Base-by-base conservation (phyloP, 2,888 invertebrate genomes). In the Onchidella celtica region DNA sequence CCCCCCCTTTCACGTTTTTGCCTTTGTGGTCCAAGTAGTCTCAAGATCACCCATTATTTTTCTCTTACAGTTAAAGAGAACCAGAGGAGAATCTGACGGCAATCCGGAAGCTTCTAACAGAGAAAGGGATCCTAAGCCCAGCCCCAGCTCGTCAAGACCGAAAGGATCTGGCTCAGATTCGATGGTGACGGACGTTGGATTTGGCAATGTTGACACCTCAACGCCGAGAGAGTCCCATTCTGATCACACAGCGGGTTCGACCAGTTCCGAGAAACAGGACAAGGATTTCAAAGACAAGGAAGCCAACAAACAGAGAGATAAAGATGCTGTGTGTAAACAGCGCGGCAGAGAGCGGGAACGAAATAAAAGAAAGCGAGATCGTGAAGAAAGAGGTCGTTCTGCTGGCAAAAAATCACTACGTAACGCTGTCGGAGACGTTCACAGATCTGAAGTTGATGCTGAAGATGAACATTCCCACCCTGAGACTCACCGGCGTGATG, bases 131-230 rank as follows among this genome's bases (percentile, higher is more conserved):
- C 2, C 14, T 4, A 59, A 36, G 59, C 73, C 21, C 3, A 63
- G 59, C 24, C 14, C 27, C 27, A 21, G n/a, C 69, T 40, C 68
- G 6, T 38, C 40, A 34, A n/a, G 59, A 38, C 57, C 69, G 0
- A 38, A 69, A 55, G 55, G 70, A 0, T 81, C 81, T 4, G 81
- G 81, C 24, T 81, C 81, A 1, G 81, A 81, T 29, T 81, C 81
- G 24, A 68, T 55, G 3, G 32, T 81, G 14, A 47, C 29, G 29
- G 79, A 79, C 24, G 34, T n/a, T 21, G n/a, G 34, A 4, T 27
- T 32, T 11, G 63, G 75, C 36, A 29, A 27, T n/a, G 40, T 9
- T 2, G 81, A 70, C n/a, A 3, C 9, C 27, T 17, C 63, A 4
- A 24, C 47, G 0, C 40, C 76, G 3, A 36, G 81, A n/a, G 76